Evolutionary conservation across 2,797 vertebrate genomes (phyloP), one percentile per base, ranked within the genome.

Genomic region (Leucoraja ocellata): DNA sequence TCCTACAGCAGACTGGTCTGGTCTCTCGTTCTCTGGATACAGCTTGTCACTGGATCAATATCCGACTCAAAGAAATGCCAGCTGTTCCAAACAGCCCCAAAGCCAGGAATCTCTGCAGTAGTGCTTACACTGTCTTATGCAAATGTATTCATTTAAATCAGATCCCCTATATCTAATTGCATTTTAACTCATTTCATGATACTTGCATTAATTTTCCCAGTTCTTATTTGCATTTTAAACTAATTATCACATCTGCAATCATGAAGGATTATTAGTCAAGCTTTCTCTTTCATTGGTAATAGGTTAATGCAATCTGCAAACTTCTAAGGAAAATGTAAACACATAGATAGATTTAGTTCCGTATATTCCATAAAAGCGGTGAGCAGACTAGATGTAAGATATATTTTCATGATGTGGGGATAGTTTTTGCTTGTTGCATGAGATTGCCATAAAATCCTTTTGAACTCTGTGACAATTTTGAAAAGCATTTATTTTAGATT

Each of bases 141-240:
- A 86, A 63, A 86, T 86, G 63, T 13, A 61, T 86, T 86, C 58
- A 86, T 86, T 83, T 23, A 83, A 54, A 32, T 63, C 83, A n/a
- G 13, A 32, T 11, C 58, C 58, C 7, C 5, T 63, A 18, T 18
- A 63, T 65, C 0, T 86, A 65, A 63, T 65, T 86, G 83, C 5
- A 63, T n/a, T 32, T n/a, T 32, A n/a, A 13, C 28, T 86, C 25
- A 63, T 32, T 63, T 63, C 4, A 18, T n/a, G 25, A 86, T 86
- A 32, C n/a, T 63, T 86, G 58, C 54, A 84, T 61, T 65, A 61
- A 13, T 63, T 65, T 65, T 86, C 13, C 28, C 28, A n/a, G n/a
- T 32, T 86, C 11, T 65, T 86, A 86, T 61, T n/a, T 86, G 83
- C 28, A 86, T 32, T 86, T 16, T 32, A 86, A 65, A 63, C 83